Base-by-base conservation (phyloP, 2,797 vertebrate genomes). In the Hyperoplus immaculatus region DNA sequence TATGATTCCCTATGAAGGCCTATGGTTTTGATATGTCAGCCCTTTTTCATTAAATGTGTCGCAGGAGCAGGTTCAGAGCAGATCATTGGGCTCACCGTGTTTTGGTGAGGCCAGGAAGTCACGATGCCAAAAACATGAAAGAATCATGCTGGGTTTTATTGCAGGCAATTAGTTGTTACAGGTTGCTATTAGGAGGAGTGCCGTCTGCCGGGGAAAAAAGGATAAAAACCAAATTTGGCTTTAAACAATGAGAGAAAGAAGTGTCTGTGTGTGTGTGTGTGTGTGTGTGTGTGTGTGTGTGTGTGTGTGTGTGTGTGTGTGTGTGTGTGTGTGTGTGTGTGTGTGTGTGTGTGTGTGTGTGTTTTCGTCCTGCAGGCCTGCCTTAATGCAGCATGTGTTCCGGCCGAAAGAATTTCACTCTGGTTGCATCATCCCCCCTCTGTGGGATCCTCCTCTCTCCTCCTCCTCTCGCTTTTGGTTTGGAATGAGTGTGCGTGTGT, bases 401-500 rank as follows among this genome's bases (percentile, higher is more conserved):
- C 80, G 89, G 92, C 89, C 88, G 74, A 93, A 93, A 90, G 90
- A 91, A 94, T 96, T 95, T 94, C 95, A 95, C 93, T 93, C 91
- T 80, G 79, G 90, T 96, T 96, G 95, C 95, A 96, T 96, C 95
- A 96, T 95, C 94, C 93, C 94, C 93, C 90, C 91, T 90, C 93
- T 89, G 90, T 90, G 91, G 90, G 92, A 90, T 90, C 84, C 43
- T 89, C 86, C 84, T 87, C 88, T 87, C 86, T 87, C 88, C 90
- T 87, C 89, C 90, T 90, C 82, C 88, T 92, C 84, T 82, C 84
- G 41, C 80, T 77, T 92, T 94, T 65, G 82, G 89, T 91, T 93
- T 92, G 87, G 88, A 88, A 91, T 85, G 82, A 77, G 87, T 87
- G 80, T 83, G 80, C 80, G 87, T 58, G 59, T 65, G 54, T 69